Conservation (phyloP, 2,888 invertebrate genomes). For the Rotaria socialis region DNA sequence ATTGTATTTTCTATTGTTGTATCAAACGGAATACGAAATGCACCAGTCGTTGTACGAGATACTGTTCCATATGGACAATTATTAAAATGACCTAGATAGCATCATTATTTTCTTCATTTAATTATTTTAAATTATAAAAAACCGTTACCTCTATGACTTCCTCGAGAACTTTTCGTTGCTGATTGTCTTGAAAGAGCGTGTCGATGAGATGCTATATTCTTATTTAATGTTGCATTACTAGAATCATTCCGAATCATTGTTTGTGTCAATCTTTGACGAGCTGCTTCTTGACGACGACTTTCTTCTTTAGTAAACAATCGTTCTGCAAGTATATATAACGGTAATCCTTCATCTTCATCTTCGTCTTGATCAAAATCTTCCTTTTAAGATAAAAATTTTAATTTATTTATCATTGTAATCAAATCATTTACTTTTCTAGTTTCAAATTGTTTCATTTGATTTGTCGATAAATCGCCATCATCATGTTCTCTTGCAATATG, state of each 20-base stretch:
- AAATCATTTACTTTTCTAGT: neutral
- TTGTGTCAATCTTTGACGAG: neutral
- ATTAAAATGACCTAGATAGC: neutral
- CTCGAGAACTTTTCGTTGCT: neutral
- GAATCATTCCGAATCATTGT: neutral
- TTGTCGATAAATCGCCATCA: neutral
- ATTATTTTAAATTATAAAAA: neutral
- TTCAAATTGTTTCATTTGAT: neutral
- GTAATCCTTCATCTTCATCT: neutral
- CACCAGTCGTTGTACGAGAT: neutral
- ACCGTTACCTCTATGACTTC: neutral
- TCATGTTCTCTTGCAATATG: constrained; percentile 3
- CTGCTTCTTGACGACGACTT: neutral
- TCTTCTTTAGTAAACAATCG: neutral
- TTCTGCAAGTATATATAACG: neutral
- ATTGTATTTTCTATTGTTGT: neutral
- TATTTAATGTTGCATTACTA: neutral
- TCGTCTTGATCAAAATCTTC: neutral
- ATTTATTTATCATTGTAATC: neutral
- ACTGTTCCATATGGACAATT: neutral
- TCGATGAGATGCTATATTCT: neutral
- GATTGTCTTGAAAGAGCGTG: neutral
- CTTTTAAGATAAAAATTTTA: neutral
- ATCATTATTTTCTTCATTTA: neutral
- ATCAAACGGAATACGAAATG: neutral